Conservation (phyloP, 2,797 vertebrate genomes). For the Argya squamiceps region DNA sequence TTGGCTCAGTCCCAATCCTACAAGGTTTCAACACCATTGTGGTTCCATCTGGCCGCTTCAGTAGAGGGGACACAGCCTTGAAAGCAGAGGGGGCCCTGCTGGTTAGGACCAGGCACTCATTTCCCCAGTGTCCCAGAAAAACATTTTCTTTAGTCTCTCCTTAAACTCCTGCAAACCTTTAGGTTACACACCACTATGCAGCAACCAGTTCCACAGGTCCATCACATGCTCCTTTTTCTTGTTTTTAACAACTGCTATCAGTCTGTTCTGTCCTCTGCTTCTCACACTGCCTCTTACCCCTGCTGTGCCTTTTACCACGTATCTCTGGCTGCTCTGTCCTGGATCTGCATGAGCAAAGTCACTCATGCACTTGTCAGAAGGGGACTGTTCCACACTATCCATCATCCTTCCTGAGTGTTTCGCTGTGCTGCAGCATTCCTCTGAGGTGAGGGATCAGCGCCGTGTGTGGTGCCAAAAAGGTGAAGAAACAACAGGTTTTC, state of each 20-base stretch:
- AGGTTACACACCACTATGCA: neutral
- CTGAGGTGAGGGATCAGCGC: neutral
- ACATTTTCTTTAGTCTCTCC: neutral
- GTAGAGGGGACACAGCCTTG: neutral
- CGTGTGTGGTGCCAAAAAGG: neutral
- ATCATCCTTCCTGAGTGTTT: neutral
- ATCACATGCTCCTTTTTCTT: neutral
- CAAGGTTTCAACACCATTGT: rapidly evolving
- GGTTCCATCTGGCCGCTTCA: neutral
- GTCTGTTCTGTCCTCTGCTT: neutral
- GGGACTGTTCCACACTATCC: neutral
- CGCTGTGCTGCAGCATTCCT: neutral
- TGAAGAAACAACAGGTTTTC: neutral
- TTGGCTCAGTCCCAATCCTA: neutral
- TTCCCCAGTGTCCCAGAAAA: neutral
- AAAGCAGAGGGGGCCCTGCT: rapidly evolving
- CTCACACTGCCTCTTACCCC: neutral
- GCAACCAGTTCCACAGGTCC: neutral
- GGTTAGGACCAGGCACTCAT: neutral
- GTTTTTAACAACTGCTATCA: neutral
- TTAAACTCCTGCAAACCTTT: neutral
- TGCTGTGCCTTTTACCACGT: rapidly evolving
- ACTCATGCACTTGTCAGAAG: neutral
- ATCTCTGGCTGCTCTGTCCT: neutral
- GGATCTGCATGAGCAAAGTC: neutral